Evolutionary conservation across 2,797 vertebrate genomes (phyloP).

Genomic region (Poeciliopsis paucimaculata): DNA sequence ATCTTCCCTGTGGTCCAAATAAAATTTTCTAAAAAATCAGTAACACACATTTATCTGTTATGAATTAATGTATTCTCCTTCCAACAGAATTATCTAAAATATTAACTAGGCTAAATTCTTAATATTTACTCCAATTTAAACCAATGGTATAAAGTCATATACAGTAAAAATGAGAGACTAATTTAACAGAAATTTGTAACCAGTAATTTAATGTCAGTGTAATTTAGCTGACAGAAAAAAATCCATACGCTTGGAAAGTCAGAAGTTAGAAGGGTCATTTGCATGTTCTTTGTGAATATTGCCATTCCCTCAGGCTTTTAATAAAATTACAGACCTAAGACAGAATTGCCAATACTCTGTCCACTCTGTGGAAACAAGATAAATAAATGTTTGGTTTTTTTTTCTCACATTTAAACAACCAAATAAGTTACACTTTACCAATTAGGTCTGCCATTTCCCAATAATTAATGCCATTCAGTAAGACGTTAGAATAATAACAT

Average conservation of each 20-base stretch:
- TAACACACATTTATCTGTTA: not conserved
- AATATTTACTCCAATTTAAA: not conserved
- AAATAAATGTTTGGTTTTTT: conserved; percentile 60
- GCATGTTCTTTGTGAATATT: conserved; percentile 59
- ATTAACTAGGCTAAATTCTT: not conserved
- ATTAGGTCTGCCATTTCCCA: conserved; percentile 51
- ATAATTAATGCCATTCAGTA: conserved; percentile 62
- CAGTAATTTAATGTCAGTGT: conserved; percentile 2
- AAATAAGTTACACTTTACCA: conserved; percentile 37
- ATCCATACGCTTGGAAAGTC: conserved; percentile 8
- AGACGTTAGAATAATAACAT: conserved; percentile 53
- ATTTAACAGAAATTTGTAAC: conserved; percentile 23
- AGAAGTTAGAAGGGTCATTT: conserved; percentile 55
- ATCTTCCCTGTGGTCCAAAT: not conserved
- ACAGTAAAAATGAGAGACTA: conserved; percentile 18
- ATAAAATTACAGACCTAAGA: conserved; percentile 36
- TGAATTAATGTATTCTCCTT: conserved; percentile 1
- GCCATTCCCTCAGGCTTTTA: conserved; percentile 46
- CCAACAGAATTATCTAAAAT: not conserved
- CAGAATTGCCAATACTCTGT: conserved; percentile 40
- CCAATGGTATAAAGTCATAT: conserved; percentile 8
- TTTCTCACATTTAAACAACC: conserved; percentile 44
- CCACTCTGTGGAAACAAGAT: conserved; percentile 53
- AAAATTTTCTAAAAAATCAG: not conserved
- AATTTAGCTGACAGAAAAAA: not conserved